Conservation (phyloP, 2,888 invertebrate species). For the Tipula unca region DNA sequence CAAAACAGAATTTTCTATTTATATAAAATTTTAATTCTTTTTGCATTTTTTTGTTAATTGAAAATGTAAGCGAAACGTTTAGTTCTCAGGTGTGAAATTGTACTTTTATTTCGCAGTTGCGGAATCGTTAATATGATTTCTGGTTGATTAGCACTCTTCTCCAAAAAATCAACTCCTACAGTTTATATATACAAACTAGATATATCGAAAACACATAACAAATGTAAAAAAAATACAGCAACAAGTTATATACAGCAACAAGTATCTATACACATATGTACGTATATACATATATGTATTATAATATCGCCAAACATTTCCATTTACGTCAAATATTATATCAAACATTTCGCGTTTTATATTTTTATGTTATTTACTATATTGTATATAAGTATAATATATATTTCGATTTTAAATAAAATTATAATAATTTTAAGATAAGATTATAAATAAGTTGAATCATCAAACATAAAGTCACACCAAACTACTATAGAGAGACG, state of each 20-base stretch:
- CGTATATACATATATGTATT: background rate
- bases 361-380: background rate
- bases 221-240: background rate
- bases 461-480: background rate
- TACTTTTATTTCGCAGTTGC: background rate
- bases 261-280: background rate
- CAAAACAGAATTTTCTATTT: slow-evolving; percentile 14
- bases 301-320: background rate
- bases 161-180: background rate
- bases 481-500: background rate
- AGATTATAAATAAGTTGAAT: slow-evolving; percentile 8
- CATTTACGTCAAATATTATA: background rate
- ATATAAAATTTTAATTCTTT: background rate
- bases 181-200: no score
- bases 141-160: background rate
- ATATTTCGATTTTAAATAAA: background rate
- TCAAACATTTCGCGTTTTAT: background rate
- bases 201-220: background rate
- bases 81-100: background rate
- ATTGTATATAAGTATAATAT: background rate
- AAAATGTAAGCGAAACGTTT: background rate
- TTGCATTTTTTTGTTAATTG: background rate
- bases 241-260: background rate
- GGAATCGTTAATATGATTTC: background rate
- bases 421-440: background rate